Evolutionary conservation across 2,113 vertebrate species (phyloP).

Genomic region (Rana temporaria): DNA sequence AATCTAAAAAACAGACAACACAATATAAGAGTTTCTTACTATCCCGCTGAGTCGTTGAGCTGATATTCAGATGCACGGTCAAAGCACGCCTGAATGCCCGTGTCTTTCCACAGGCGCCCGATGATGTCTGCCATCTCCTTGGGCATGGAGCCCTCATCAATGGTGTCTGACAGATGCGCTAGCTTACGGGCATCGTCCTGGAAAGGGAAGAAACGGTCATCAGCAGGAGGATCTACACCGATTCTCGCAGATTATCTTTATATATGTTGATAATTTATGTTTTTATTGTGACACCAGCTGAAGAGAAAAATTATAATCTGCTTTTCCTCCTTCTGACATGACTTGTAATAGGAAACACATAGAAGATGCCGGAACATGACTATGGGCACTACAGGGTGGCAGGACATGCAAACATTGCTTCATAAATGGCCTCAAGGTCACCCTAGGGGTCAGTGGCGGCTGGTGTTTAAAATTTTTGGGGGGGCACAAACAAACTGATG

Average conservation of each 20-base stretch:
- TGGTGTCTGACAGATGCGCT: slow-evolving; percentile 93
- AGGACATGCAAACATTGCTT: neutral
- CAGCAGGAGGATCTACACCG: too few species aligned
- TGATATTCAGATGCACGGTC: slow-evolving; percentile 96
- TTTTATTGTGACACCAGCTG: too few species aligned
- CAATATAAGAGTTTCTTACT: slow-evolving; percentile 73
- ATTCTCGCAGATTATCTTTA: too few species aligned
- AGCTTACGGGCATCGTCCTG: slow-evolving; percentile 94
- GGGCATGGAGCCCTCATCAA: slow-evolving; percentile 95
- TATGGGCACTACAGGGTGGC: too few species aligned
- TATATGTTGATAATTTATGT: too few species aligned
- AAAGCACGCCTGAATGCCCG: slow-evolving; percentile 91
- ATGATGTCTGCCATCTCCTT: slow-evolving; percentile 96
- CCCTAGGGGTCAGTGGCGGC: neutral
- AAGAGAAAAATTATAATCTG: too few species aligned
- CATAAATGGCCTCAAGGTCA: neutral
- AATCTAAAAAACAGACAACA: too few species aligned
- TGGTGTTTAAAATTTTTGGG: too few species aligned
- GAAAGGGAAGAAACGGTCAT: neutral
- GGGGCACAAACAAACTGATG: too few species aligned
- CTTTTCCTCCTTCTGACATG: too few species aligned
- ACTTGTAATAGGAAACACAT: too few species aligned
- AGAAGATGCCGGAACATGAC: too few species aligned
- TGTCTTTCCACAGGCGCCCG: slow-evolving; percentile 90
- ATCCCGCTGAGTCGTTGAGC: slow-evolving; percentile 96